Percentiles rank a stretch among this genome's conserved stretches.
Conservation (phyloP, 1,140 invertebrate genomes). For the Aphis gossypii region DNA sequence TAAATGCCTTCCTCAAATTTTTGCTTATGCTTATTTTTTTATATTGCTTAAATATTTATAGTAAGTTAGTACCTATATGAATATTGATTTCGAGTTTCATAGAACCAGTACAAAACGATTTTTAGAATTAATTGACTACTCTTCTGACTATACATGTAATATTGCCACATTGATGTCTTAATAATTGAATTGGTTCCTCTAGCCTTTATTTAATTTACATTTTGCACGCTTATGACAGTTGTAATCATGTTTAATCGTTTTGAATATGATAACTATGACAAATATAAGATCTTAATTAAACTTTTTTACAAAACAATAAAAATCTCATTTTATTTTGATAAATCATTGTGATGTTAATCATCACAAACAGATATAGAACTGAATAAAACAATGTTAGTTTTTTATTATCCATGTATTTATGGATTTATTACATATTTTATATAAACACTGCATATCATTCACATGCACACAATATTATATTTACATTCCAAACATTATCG, state of each 20-base stretch:
- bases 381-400: neutral
- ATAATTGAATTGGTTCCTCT: neutral
- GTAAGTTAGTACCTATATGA: no score
- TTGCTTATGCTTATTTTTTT: no score
- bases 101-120: no score
- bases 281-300: no score
- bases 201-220: neutral
- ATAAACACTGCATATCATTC: neutral
- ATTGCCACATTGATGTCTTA: neutral
- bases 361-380: neutral
- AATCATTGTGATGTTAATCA: neutral
- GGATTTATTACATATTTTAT: neutral
- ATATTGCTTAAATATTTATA: no score
- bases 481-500: neutral
- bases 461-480: neutral
- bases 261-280: no score
- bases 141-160: neutral
- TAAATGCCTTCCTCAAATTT: no score
- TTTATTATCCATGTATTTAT: neutral
- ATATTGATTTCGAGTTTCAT: no score
- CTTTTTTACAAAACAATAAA: no score
- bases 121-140: neutral
- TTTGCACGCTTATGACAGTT: neutral
- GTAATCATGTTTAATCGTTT: no score
- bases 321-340: no score